These are phyloP conservation scores for Serranus cabrilla DNA, from an alignment of 2,797 vertebrate genomes.

Conservation along the genomic window DNA sequence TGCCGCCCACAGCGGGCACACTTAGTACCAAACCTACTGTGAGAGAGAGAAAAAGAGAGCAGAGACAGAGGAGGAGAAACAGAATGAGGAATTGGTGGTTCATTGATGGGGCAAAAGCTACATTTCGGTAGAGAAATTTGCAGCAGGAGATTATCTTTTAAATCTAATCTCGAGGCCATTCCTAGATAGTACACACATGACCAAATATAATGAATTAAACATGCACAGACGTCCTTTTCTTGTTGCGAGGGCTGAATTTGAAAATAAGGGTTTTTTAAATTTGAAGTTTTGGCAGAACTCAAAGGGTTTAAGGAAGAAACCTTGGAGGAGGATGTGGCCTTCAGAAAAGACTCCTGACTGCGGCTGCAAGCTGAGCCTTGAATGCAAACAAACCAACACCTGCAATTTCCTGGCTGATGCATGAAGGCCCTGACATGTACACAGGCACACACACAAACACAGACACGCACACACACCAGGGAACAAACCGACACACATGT, in stretches of 20 bases:
- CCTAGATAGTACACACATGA: background rate
- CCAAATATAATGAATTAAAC: background rate
- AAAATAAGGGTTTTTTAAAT: conserved; percentile 49
- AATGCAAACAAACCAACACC: conserved; percentile 86
- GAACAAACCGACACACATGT: conserved; percentile 45
- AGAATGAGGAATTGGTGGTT: conserved; percentile 49
- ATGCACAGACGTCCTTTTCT: conserved; percentile 19
- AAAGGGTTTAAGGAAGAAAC: conserved; percentile 63
- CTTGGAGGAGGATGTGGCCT: conserved; percentile 74
- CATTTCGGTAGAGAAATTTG: conserved; percentile 25
- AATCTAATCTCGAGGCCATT: conserved; percentile 20
- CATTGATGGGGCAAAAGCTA: conserved; percentile 9
- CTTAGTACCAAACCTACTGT: conserved; percentile 99
- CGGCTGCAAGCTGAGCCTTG: conserved; percentile 78
- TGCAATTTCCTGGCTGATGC: conserved; percentile 84
- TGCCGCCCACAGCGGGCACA: conserved; percentile 97
- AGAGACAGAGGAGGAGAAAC: conserved; percentile 35
- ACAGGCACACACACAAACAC: conserved; percentile 48
- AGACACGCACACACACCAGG: conserved; percentile 25
- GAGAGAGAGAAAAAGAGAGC: conserved; percentile 68
- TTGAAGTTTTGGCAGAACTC: conserved; percentile 60
- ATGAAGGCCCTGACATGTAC: conserved; percentile 78
- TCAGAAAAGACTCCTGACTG: conserved; percentile 64
- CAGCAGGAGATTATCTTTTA: conserved; percentile 14
- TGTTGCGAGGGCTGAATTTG: conserved; percentile 26